Conservation (phyloP, 1,140 invertebrate species). For the Drosophila sproati region DNA sequence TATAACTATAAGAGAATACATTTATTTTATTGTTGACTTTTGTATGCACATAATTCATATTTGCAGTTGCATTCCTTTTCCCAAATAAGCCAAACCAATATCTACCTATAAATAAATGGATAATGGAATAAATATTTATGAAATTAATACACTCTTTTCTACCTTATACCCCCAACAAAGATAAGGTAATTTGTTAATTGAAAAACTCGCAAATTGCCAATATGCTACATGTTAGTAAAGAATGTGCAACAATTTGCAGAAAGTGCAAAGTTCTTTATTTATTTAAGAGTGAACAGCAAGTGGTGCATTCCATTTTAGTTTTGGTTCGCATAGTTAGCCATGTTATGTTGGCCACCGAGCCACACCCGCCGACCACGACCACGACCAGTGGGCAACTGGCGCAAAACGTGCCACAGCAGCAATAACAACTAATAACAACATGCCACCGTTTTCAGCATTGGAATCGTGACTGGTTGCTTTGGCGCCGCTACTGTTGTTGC, state of each 20-base stretch:
- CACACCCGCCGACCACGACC: conserved; percentile 46
- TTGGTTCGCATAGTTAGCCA: conserved; percentile 22
- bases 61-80: no score
- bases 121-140: no score
- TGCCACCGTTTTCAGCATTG: conserved; percentile 60
- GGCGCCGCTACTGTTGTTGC: conserved; percentile 38
- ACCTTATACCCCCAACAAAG: not conserved
- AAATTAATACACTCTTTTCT: no score
- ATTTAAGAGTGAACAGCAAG: conserved; percentile 5
- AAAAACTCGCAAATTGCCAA: not conserved
- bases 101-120: no score
- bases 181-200: not conserved
- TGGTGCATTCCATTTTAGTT: conserved; percentile 20
- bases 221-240: not conserved
- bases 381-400: conserved; percentile 40
- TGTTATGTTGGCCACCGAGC: conserved; percentile 25
- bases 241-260: conserved; percentile 21
- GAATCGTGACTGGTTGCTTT: conserved; percentile 45
- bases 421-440: conserved; percentile 27
- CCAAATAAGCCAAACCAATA: no score
- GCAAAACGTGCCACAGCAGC: conserved; percentile 44
- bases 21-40: no score
- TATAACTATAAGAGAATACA: no score
- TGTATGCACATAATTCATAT: no score
- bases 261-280: conserved; percentile 27